A percentile compares a stretch with the other conserved stretches of the same genome.
phyloP scores from a whole-genome alignment of 64 coral and sea anemone species.

The Montipora foliosa region DNA sequence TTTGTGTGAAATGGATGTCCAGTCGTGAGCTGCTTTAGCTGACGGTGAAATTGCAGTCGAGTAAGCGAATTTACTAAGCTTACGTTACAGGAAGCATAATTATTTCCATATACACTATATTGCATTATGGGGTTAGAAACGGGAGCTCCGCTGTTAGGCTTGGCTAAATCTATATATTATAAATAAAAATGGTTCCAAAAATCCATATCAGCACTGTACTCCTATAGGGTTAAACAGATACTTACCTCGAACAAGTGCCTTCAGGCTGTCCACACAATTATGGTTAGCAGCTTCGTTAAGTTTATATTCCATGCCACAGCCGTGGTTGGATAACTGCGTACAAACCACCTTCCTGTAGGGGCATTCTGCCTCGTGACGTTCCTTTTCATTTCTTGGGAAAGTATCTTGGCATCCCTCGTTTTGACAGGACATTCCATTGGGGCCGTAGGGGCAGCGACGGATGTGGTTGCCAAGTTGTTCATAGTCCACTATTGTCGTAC shows the following conservation, averaged over 20 bases:
- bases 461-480: constrained; percentile 25
- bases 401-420: constrained; percentile 28
- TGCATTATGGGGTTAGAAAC: no score
- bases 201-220: no score
- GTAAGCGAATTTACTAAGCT: no score
- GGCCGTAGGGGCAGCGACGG: background rate
- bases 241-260: background rate
- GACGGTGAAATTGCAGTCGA: no score
- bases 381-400: constrained; percentile 33
- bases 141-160: no score
- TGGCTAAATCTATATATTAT: no score
- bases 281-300: constrained; percentile 20
- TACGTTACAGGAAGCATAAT: no score
- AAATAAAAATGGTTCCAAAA: no score
- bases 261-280: constrained; percentile 33
- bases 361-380: constrained; percentile 32
- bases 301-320: constrained; percentile 50
- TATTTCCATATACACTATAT: no score
- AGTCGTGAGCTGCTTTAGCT: no score
- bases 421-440: constrained; percentile 9
- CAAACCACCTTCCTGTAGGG: constrained; percentile 31
- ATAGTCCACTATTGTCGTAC: constrained; percentile 10
- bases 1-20: no score
- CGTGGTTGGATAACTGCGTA: background rate
- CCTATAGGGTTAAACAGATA: background rate